A percentile compares a stretch with the other conserved stretches of the same genome.
phyloP scores from a whole-genome alignment of 2,797 vertebrate genomes.

The Acrossocheilus fasciatus region DNA sequence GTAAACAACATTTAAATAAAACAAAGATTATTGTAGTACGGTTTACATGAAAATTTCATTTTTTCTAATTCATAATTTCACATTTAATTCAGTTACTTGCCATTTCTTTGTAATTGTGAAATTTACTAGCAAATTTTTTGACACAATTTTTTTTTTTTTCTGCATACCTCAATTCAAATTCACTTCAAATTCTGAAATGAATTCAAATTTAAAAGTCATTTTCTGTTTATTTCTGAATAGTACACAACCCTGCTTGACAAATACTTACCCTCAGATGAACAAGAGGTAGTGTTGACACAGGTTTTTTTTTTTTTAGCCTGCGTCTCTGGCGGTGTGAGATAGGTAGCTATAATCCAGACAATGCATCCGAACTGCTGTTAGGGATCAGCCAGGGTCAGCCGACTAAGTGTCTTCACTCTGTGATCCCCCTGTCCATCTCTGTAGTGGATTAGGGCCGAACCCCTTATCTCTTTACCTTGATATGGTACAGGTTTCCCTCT shows the following conservation, averaged over 20 bases:
- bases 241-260: not conserved
- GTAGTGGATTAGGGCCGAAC: constrained; percentile 52
- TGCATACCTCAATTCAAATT: not conserved
- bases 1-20: too few species aligned
- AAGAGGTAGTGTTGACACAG: constrained; percentile 49
- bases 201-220: not conserved
- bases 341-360: constrained; percentile 39
- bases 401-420: constrained; percentile 28
- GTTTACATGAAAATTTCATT: too few species aligned
- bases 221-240: not conserved
- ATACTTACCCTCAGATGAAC: constrained; percentile 20
- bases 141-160: too few species aligned
- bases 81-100: too few species aligned
- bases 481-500: constrained; percentile 35
- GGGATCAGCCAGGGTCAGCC: constrained; percentile 39
- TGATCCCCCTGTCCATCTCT: constrained; percentile 46
- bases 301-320: constrained; percentile 5
- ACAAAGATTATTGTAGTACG: too few species aligned
- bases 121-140: not conserved
- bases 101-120: not conserved
- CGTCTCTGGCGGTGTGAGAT: constrained; percentile 46
- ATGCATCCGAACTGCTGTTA: constrained; percentile 15
- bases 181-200: not conserved
- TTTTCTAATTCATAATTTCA: too few species aligned
- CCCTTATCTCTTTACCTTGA: constrained; percentile 51